Evolutionary conservation across 1,140 invertebrate species (phyloP).

Genomic region (Orchesella cincta): DNA sequence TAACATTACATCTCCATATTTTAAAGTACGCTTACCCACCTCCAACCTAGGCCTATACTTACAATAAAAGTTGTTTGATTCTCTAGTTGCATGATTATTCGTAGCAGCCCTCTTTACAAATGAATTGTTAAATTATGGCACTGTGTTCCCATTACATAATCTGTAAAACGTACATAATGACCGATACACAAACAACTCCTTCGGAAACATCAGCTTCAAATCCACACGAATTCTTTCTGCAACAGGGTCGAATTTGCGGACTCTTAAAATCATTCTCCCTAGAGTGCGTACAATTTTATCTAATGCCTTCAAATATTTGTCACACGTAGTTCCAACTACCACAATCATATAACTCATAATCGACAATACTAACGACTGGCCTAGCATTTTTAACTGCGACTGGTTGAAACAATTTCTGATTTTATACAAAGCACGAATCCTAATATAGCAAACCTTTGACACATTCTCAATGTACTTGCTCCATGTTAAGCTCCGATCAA

Average conservation of each 20-base stretch:
- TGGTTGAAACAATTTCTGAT: background rate
- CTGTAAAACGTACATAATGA: background rate
- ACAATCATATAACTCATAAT: background rate
- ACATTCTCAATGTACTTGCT: background rate
- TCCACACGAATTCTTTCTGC: background rate
- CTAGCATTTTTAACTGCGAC: background rate
- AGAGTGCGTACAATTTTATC: background rate
- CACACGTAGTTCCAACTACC: background rate
- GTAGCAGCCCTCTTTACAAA: background rate
- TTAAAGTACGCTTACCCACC: background rate
- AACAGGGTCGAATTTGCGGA: background rate
- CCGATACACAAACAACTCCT: background rate
- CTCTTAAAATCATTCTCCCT: background rate
- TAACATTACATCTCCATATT: background rate
- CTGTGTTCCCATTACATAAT: background rate
- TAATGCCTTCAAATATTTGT: background rate
- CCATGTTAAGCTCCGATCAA: background rate
- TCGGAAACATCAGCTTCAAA: background rate
- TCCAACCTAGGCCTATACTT: background rate
- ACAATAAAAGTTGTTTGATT: background rate
- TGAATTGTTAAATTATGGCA: background rate
- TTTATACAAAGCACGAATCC: background rate
- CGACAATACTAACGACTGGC: background rate
- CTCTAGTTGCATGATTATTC: background rate
- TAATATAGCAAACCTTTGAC: background rate